These are phyloP conservation scores for Aleiodes sp. DNA, from an alignment of 1,140 invertebrate species.

Conservation along the genomic window DNA sequence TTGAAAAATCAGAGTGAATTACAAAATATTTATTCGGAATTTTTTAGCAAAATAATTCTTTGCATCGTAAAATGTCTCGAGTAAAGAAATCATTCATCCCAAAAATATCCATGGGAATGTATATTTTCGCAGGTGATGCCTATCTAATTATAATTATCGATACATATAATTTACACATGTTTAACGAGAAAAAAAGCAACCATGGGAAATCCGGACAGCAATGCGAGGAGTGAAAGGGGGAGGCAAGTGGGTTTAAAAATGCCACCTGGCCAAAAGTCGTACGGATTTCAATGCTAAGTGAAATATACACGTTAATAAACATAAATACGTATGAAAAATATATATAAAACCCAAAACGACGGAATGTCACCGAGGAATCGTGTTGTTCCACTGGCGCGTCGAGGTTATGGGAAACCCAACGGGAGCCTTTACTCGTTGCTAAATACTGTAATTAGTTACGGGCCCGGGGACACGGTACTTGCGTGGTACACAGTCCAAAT, in stretches of 20 bases:
- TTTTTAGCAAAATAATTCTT: too few species aligned
- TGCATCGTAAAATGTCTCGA: too few species aligned
- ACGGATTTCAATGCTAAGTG: conserved; percentile 4
- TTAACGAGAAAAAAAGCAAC: not conserved
- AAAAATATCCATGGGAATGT: not conserved
- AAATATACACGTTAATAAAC: not conserved
- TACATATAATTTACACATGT: not conserved
- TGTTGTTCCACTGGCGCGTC: not conserved
- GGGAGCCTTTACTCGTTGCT: not conserved
- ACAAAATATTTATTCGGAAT: too few species aligned
- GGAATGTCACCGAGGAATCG: not conserved
- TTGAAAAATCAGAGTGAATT: too few species aligned
- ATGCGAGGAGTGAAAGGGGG: not conserved
- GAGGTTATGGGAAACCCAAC: conserved; percentile 28
- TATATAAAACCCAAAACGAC: not conserved
- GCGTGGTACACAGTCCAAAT: conserved; percentile 21
- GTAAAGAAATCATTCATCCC: not conserved
- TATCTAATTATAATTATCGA: conserved; percentile 13
- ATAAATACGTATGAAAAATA: not conserved
- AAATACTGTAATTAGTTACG: conserved; percentile 21
- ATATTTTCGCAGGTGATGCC: not conserved
- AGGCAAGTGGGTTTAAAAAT: not conserved
- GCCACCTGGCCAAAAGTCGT: conserved; percentile 13
- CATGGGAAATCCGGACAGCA: conserved; percentile 3
- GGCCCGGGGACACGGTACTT: conserved; percentile 23